phyloP scores from a whole-genome alignment of 2,888 invertebrate genomes.

The Eucera pruinosa region DNA sequence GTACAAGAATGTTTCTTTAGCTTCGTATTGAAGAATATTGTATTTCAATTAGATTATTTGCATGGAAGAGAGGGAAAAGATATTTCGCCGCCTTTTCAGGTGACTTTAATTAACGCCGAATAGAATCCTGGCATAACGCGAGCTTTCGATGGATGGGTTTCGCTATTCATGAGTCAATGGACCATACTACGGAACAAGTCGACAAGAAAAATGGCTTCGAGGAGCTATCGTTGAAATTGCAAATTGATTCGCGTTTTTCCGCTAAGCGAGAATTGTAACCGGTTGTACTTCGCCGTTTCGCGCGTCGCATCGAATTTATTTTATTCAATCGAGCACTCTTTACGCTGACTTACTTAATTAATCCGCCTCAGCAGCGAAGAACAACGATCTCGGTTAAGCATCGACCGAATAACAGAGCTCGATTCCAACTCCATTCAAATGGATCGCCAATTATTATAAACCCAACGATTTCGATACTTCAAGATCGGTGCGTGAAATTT shows the following conservation, averaged over 20 bases:
- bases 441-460: constrained; percentile 20
- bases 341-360: constrained; percentile 38
- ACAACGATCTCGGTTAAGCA: constrained; percentile 3
- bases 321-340: constrained; percentile 24
- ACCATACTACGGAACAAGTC: not conserved
- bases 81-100: constrained; percentile 10
- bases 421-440: constrained; percentile 6
- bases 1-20: not conserved
- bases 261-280: constrained; percentile 9
- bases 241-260: constrained; percentile 26
- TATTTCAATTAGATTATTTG: constrained; percentile 16
- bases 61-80: not conserved
- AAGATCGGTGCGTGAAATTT: no score
- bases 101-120: constrained; percentile 24
- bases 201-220: constrained; percentile 31
- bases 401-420: constrained; percentile 10
- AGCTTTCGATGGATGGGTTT: constrained; percentile 15
- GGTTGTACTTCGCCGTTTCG: not conserved
- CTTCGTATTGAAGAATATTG: not conserved
- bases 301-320: constrained; percentile 26
- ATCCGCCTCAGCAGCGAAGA: constrained; percentile 23
- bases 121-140: constrained; percentile 1
- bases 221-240: constrained; percentile 32
- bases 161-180: constrained; percentile 22
- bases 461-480: constrained; percentile 7